phyloP scores from a whole-genome alignment of 2,888 invertebrate genomes.

The Platycheirus rosarum region DNA sequence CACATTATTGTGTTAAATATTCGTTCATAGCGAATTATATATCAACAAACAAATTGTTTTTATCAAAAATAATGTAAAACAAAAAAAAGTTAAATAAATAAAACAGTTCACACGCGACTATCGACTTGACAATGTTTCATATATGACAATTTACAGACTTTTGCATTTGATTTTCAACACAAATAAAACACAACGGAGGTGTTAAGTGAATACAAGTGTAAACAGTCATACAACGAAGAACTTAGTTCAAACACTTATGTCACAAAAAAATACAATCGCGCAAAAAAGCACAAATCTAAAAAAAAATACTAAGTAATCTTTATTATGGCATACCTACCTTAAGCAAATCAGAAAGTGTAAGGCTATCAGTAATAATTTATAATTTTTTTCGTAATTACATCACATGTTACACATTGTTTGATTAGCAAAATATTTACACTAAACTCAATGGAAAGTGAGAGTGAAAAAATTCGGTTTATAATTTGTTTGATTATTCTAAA shows the following conservation, averaged over 20 bases:
- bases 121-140: slow-evolving; percentile 42
- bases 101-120: slow-evolving; percentile 53
- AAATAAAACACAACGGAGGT: slow-evolving; percentile 59
- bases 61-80: slow-evolving; percentile 26
- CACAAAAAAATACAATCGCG: slow-evolving; percentile 2
- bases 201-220: slow-evolving; percentile 57
- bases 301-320: slow-evolving; percentile 3
- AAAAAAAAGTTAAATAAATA: slow-evolving; percentile 19
- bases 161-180: slow-evolving; percentile 54
- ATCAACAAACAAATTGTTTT: slow-evolving; percentile 28
- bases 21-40: slow-evolving; percentile 23
- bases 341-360: slow-evolving; percentile 2
- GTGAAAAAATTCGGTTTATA: slow-evolving; percentile 17
- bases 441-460: slow-evolving; percentile 48
- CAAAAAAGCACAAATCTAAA: slow-evolving; percentile 18
- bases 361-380: slow-evolving; percentile 21
- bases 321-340: background rate
- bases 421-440: slow-evolving; percentile 27
- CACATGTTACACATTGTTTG: slow-evolving; percentile 31
- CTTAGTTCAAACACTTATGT: slow-evolving; percentile 17
- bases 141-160: slow-evolving; percentile 49
- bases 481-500: background rate
- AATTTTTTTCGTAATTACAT: slow-evolving; percentile 32
- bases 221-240: slow-evolving; percentile 32
- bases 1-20: slow-evolving; percentile 19